A percentile compares a stretch with the other conserved stretches of the same genome.
These are phyloP conservation scores for Asbolus verrucosus DNA, from an alignment of 1,140 invertebrate species.

Conservation along the genomic window DNA sequence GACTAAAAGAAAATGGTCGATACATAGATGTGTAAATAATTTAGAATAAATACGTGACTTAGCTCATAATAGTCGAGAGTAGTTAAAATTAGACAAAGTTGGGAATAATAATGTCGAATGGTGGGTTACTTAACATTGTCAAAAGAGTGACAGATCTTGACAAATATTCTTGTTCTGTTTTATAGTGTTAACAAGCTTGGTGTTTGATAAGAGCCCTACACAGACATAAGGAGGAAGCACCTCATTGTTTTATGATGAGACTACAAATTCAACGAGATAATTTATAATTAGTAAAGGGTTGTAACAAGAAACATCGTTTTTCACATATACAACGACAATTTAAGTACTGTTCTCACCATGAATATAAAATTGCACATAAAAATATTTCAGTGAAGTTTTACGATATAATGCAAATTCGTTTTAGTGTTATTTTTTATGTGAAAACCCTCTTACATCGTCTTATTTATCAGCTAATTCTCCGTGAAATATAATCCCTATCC, in stretches of 20 bases:
- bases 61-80: no score
- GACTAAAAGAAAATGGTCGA: no score
- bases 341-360: conserved; percentile 17
- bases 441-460: conserved; percentile 5
- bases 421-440: conserved; percentile 23
- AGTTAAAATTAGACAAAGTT: no score
- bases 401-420: no score
- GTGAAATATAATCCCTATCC: conserved; percentile 3
- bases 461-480: conserved; percentile 9
- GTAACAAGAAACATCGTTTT: conserved; percentile 17
- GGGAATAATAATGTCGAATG: no score
- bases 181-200: conserved; percentile 23
- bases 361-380: conserved; percentile 28
- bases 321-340: conserved; percentile 15
- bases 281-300: conserved; percentile 20
- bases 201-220: conserved; percentile 26
- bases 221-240: not conserved
- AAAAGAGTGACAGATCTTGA: conserved; percentile 4
- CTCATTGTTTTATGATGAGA: conserved; percentile 33
- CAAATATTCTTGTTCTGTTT: conserved; percentile 21
- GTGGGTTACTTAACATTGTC: no score
- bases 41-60: no score
- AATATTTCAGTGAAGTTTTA: conserved; percentile 23
- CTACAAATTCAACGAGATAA: conserved; percentile 29
- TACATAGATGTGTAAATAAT: no score